These are phyloP conservation scores for Octomys mimax DNA, from an alignment of 2,797 vertebrate genomes.

Conservation along the genomic window DNA sequence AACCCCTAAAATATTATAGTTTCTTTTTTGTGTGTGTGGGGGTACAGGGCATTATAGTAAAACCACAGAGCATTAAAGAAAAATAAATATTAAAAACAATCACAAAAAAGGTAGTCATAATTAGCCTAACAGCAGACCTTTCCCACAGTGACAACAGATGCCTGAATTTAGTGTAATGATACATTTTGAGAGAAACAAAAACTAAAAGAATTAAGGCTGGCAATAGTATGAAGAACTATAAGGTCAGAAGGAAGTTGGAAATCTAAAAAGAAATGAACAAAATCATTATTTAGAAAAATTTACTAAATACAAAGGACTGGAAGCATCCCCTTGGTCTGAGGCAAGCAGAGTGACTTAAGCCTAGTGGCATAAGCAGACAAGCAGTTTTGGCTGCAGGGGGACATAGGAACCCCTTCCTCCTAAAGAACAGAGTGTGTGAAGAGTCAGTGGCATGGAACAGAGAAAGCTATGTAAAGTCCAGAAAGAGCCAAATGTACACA, in stretches of 20 bases:
- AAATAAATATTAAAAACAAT: background rate
- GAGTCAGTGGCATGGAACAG: background rate
- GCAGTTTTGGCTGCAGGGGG: background rate
- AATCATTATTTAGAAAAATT: background rate
- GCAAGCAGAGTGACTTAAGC: background rate
- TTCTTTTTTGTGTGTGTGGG: too few species aligned
- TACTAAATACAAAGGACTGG: background rate
- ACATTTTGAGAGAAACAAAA: constrained; percentile 42
- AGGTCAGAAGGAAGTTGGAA: background rate
- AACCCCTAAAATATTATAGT: too few species aligned
- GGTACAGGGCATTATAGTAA: background rate
- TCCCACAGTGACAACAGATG: background rate
- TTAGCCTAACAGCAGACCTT: background rate
- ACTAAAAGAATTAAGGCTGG: background rate
- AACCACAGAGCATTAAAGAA: background rate
- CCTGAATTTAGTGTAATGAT: background rate
- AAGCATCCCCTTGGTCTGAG: background rate
- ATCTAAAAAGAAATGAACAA: constrained; percentile 23
- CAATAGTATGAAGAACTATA: constrained; percentile 1
- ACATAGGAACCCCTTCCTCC: background rate
- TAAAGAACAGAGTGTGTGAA: background rate
- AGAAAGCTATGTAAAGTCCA: background rate
- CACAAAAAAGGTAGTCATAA: constrained; percentile 9
- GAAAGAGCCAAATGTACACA: background rate
- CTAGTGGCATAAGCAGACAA: background rate